Base-by-base conservation (phyloP, 2,888 invertebrate genomes). In the Amorpha juglandis region DNA sequence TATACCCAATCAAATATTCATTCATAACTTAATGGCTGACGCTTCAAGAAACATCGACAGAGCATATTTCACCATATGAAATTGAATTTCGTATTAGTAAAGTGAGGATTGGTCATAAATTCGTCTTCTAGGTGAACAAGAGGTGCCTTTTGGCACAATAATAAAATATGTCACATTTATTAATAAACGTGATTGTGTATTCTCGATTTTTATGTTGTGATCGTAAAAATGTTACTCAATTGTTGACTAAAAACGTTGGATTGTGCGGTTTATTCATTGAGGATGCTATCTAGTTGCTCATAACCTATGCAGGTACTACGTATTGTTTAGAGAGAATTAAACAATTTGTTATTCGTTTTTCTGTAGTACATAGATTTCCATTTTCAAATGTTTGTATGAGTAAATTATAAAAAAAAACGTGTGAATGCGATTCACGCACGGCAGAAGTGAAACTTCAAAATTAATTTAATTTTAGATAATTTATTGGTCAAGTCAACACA, bases 161-260 rank as follows among this genome's bases (percentile, higher is more conserved):
- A 85, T 86, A 86, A 84, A 78, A 70, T 71, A 68, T 81, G 77
- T 78, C 81, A 77, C 68, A 69, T 68, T 69, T 66, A 67, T 68
- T 62, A 58, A 66, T 53, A 63, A 64, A 64, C 68, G 62, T 66
- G 67, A 66, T 69, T 66, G 38, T 68, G 45, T 55, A 58, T 65
- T 65, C n/a, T n/a, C n/a, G n/a, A n/a, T n/a, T n/a, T n/a, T n/a
- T 65, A 65, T 50, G 48, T 19, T 12, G 19, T 1, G 19, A 4
- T 58, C 55, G 48, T 65, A 58, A 65, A 64, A 65, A 55, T 19
- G 12, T 16, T 11, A 27, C 19, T 58, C 12, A 33, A 16, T 53
- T 9, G 16, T 42, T 4, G 19, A 19, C 0, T 19, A 16, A 45
- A 12, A 45, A 42, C 19, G 11, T 16, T 38, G 8, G 33, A 2